These are phyloP conservation scores for Bimastos eiseni DNA, from an alignment of 2,888 invertebrate genomes.

Conservation along the genomic window DNA sequence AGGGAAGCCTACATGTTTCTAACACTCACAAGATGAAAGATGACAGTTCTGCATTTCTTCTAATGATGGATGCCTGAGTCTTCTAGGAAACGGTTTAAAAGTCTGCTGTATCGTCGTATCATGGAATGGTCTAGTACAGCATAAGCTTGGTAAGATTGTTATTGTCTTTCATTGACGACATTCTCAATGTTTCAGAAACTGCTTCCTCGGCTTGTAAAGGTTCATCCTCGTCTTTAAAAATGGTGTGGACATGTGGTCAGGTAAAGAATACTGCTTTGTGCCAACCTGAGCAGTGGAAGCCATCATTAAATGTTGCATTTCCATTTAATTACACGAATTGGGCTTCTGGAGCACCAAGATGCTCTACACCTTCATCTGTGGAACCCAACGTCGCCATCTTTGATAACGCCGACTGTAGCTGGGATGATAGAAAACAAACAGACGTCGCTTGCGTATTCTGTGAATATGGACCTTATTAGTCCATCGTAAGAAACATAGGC, in stretches of 20 bases:
- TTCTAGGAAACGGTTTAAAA: no score
- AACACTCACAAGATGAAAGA: no score
- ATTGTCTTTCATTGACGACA: background rate
- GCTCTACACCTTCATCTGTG: background rate
- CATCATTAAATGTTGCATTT: background rate
- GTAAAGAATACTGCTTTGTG: background rate
- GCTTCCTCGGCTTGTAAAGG: background rate
- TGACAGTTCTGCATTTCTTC: no score
- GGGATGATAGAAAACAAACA: background rate
- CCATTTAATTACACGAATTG: background rate
- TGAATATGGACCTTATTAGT: background rate
- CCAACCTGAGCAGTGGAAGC: background rate
- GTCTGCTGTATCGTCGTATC: no score
- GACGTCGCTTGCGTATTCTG: background rate
- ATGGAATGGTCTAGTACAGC: background rate
- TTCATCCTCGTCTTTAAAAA: background rate
- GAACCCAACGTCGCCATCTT: background rate
- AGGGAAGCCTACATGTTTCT: no score
- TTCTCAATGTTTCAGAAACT: background rate
- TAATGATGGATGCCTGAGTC: no score
- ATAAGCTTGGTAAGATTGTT: background rate
- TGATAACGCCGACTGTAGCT: background rate
- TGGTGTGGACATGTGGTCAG: background rate
- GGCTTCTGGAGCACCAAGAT: background rate
- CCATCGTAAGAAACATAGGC: background rate